Conservation (phyloP, 2,113 vertebrate species). For the Alces alces region DNA sequence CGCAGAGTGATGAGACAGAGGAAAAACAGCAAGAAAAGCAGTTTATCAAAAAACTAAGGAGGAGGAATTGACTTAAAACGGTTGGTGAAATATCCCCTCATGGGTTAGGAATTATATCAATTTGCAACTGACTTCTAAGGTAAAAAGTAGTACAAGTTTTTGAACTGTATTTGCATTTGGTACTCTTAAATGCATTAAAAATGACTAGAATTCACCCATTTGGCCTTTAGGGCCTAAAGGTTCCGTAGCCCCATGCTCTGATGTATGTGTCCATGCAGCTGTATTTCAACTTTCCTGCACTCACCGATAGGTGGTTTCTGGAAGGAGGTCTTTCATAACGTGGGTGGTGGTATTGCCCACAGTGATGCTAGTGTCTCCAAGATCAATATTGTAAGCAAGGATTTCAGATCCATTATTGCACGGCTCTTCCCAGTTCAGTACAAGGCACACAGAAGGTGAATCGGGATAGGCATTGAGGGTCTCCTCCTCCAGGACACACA, state of each 20-base stretch:
- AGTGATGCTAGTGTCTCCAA: constrained; percentile 85
- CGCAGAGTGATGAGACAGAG: neutral
- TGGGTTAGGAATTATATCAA: neutral
- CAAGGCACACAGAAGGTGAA: constrained; percentile 90
- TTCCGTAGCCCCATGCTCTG: neutral
- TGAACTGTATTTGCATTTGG: neutral
- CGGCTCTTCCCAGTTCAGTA: constrained; percentile 94
- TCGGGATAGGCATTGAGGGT: constrained; percentile 73
- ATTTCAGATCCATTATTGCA: constrained; percentile 94
- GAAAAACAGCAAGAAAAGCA: neutral
- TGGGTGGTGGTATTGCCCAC: constrained; percentile 86
- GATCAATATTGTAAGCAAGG: constrained; percentile 88
- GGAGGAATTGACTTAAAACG: neutral
- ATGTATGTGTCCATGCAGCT: accelerated
- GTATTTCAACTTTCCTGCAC: neutral
- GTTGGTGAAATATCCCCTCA: neutral
- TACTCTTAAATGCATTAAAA: neutral
- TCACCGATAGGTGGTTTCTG: constrained; percentile 95
- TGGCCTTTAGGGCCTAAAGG: neutral
- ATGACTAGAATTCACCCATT: neutral
- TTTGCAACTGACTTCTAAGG: neutral
- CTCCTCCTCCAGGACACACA: constrained; percentile 85
- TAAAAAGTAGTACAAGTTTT: neutral
- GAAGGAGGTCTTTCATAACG: constrained; percentile 87
- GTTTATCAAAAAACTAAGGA: neutral